Base-by-base conservation (phyloP, 2,797 vertebrate species). In the Phalanger gymnotis region DNA sequence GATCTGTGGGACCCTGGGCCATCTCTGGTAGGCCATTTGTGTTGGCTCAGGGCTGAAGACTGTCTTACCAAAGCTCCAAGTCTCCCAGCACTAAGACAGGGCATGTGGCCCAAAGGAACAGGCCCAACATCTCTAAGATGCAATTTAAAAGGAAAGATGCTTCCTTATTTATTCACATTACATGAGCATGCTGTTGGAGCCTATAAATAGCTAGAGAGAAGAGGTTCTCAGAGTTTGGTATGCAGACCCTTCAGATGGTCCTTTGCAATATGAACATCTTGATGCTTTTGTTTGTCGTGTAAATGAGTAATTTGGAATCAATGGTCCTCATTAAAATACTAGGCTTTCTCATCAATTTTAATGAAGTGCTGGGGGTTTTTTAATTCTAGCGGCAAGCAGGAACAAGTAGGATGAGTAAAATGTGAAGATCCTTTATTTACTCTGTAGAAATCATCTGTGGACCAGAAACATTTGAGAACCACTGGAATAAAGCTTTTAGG, bases 271-370 rank as follows among this genome's bases (percentile, higher is more conserved):
- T 31, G 96, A 92, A 14, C 54, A 96, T 54, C 93, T 94, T 92
- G 89, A 54, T 66, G 55, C 31, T 95, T 91, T 92, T 87, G 53
- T 93, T 96, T 94, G 54, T 96, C 90, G 90, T 93, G 14, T 31
- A 95, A 87, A 87, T 87, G 90, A 96, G 93, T 95, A 95, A 96
- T 92, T 96, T 54, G 40, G 25, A 40, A n/a, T 89, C 92, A 92
- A 47, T 91, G 96, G 22, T 93, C 6, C 40, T 96, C 54, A 91
- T 95, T 93, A 96, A 97, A 92, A 94, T 94, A 95, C 91, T 1
- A 94, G n/a, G 7, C 13, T 47, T 30, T 94, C 91, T 93, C 58
- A 96, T 92, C 92, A 96, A 96, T 95, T 95, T 95, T 93, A 93
- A 92, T 96, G 51, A 96, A 34, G 53, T n/a, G 94, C 13, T 92